phyloP scores from a whole-genome alignment of 2,113 vertebrate genomes.

The Bubo blakistoni region DNA sequence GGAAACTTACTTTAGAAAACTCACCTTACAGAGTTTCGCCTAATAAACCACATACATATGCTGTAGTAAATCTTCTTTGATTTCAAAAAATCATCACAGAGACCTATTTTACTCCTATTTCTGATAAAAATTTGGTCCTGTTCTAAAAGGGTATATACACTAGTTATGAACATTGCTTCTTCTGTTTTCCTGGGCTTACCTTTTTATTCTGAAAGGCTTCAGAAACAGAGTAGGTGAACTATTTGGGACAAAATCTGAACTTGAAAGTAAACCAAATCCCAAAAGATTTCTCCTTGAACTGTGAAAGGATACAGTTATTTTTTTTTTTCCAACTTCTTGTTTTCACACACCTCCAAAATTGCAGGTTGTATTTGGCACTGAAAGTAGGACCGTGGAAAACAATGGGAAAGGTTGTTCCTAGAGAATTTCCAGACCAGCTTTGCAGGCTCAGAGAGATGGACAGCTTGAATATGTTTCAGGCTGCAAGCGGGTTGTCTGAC shows the following conservation, averaged over 20 bases:
- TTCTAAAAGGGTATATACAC: background rate
- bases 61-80: conserved; percentile 53
- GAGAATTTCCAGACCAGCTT: conserved; percentile 10
- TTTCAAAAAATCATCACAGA: conserved; percentile 56
- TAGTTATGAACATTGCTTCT: conserved; percentile 15
- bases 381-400: background rate
- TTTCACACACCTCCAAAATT: conserved; percentile 34
- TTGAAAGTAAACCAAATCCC: background rate
- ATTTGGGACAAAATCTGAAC: background rate
- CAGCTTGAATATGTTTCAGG: background rate
- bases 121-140: conserved; percentile 26
- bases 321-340: background rate
- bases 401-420: conserved; percentile 14
- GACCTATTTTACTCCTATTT: conserved; percentile 52
- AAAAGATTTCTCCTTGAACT: background rate
- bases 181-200: conserved; percentile 39
- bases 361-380: background rate
- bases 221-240: background rate
- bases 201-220: conserved; percentile 37
- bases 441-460: background rate
- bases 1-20: conserved; percentile 70
- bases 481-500: background rate
- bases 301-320: background rate
- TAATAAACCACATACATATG: conserved; percentile 65
- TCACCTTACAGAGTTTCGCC: conserved; percentile 73